Conservation (phyloP, 2,113 vertebrate genomes). For the Acrocephalus arundinaceus region DNA sequence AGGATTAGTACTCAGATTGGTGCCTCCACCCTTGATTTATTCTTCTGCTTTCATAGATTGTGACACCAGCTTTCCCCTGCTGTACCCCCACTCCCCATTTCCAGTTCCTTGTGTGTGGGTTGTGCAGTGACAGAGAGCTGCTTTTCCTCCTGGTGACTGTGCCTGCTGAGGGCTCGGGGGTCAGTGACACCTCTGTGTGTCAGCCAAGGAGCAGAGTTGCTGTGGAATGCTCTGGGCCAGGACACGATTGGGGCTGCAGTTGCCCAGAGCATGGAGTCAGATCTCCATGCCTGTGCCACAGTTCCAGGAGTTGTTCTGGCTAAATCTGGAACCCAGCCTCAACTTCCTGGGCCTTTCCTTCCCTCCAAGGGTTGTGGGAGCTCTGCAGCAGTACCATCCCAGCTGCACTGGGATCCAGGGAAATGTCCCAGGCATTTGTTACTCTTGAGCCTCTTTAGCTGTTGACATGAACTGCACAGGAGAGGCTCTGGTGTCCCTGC, state of each 20-base stretch:
- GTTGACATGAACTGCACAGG: not conserved
- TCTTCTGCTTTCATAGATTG: not conserved
- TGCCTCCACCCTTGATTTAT: not conserved
- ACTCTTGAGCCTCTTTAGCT: not conserved
- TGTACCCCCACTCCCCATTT: not conserved
- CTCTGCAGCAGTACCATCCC: not conserved
- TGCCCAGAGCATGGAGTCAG: not conserved
- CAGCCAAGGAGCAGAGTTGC: not conserved
- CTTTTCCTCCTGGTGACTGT: not conserved
- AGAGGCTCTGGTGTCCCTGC: not conserved
- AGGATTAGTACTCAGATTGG: not conserved
- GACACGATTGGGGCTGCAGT: accelerated
- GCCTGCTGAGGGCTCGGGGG: not conserved
- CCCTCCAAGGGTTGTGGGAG: not conserved
- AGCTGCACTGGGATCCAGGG: not conserved
- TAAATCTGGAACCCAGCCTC: not conserved
- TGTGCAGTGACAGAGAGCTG: not conserved
- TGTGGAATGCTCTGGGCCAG: not conserved
- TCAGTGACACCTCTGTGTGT: not conserved
- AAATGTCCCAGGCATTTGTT: not conserved
- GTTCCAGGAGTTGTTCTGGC: not conserved
- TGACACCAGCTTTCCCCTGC: not conserved
- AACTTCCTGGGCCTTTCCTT: not conserved
- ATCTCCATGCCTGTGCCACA: accelerated
- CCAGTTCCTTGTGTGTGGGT: accelerated